Conservation (phyloP, 2,797 vertebrate species). For the Arremon aurantiirostris region DNA sequence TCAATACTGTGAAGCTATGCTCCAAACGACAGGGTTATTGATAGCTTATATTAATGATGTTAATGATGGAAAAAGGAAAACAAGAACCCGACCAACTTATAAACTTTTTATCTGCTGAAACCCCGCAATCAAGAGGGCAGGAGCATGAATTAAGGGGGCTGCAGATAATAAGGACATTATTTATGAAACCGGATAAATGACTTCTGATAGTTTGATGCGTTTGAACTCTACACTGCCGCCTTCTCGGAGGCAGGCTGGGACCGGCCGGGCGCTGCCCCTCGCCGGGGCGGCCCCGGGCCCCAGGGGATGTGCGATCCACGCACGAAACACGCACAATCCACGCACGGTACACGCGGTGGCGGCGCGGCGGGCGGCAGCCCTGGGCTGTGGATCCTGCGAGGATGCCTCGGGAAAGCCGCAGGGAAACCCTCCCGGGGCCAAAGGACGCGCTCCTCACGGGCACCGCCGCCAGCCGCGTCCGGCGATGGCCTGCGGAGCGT, state of each 20-base stretch:
- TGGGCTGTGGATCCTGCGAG: neutral
- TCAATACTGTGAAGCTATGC: slow-evolving; percentile 89
- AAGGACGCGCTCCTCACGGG: neutral
- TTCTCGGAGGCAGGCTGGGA: slow-evolving; percentile 30
- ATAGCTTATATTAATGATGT: slow-evolving; percentile 83
- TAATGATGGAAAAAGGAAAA: slow-evolving; percentile 81
- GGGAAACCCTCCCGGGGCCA: neutral
- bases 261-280: neutral
- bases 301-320: neutral
- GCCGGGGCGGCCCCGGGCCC: neutral
- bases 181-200: slow-evolving; percentile 73
- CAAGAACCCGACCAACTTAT: slow-evolving; percentile 70
- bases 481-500: neutral
- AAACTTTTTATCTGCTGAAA: slow-evolving; percentile 78
- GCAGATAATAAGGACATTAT: slow-evolving; percentile 71
- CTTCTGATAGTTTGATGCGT: slow-evolving; percentile 61
- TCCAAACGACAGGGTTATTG: slow-evolving; percentile 84
- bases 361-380: neutral
- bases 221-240: slow-evolving; percentile 34
- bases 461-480: neutral
- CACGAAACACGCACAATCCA: neutral
- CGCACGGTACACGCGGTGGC: neutral
- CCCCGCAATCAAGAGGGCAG: slow-evolving; percentile 63
- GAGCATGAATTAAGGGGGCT: slow-evolving; percentile 64
- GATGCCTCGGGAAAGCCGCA: neutral